Conservation (phyloP, 2,113 vertebrate species). For the Hepsetus odoe region DNA sequence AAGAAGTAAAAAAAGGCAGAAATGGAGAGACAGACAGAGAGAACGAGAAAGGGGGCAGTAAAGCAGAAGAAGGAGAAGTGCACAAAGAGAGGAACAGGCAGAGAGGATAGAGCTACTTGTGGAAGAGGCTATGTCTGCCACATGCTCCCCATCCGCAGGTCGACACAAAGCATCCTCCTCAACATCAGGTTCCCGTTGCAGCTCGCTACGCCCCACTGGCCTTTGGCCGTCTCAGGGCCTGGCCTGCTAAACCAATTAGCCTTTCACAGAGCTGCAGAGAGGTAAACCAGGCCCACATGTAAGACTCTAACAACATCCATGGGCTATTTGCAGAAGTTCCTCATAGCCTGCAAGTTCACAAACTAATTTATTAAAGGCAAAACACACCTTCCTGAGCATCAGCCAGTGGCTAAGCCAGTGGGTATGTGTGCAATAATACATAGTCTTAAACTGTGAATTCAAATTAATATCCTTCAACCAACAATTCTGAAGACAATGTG, state of each 20-base stretch:
- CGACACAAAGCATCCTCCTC: constrained; percentile 50
- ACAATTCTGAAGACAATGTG: constrained; percentile 33
- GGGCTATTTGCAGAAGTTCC: constrained; percentile 50
- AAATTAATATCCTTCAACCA: constrained; percentile 39
- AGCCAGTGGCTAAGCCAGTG: constrained; percentile 13
- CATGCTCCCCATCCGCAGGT: constrained; percentile 52
- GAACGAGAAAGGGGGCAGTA: background rate
- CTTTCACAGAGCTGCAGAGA: constrained; percentile 53
- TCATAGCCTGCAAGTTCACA: constrained; percentile 33
- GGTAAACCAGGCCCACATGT: constrained; percentile 55
- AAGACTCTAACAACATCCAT: constrained; percentile 36
- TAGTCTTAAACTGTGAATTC: constrained; percentile 42
- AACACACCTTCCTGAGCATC: background rate
- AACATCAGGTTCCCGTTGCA: constrained; percentile 60
- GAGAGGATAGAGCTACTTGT: constrained; percentile 24
- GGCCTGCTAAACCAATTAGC: constrained; percentile 65
- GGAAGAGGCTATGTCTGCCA: constrained; percentile 48
- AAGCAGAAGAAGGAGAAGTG: background rate
- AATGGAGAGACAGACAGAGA: background rate
- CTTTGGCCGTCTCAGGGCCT: constrained; percentile 55
- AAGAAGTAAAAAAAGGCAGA: background rate
- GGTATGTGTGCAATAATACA: constrained; percentile 7
- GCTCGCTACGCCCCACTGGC: constrained; percentile 58
- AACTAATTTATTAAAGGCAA: constrained; percentile 30
- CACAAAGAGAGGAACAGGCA: constrained; percentile 5